phyloP scores from a whole-genome alignment of 2,888 invertebrate species.

The Calameuta idolon region DNA sequence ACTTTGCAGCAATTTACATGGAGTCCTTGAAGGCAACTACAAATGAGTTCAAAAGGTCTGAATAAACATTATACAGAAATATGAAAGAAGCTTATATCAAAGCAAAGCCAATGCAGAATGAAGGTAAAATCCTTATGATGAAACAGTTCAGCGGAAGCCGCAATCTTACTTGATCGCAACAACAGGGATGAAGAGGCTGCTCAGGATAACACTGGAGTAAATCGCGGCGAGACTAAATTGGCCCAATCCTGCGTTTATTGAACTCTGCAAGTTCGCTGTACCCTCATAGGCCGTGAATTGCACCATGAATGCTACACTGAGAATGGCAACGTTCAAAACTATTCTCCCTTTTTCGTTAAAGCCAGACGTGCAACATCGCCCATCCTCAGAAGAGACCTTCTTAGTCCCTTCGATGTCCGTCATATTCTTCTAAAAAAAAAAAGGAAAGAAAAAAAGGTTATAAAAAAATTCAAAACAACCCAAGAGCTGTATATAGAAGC shows the following conservation, averaged over 20 bases:
- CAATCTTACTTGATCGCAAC: conserved; percentile 68
- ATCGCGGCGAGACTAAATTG: conserved; percentile 70
- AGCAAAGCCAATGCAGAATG: background rate
- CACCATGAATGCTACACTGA: conserved; percentile 73
- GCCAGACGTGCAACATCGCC: background rate
- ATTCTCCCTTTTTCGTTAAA: background rate
- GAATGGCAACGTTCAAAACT: background rate
- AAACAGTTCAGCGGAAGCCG: background rate
- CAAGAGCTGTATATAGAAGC: background rate
- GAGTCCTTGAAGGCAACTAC: background rate
- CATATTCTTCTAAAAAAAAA: background rate
- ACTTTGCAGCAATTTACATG: background rate
- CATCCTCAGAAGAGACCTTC: background rate
- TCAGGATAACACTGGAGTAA: conserved; percentile 69
- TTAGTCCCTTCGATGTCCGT: background rate
- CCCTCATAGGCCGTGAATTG: conserved; percentile 77
- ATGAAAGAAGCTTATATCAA: background rate
- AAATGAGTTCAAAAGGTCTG: background rate
- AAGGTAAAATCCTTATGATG: background rate
- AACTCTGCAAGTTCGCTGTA: conserved; percentile 70
- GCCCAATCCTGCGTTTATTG: conserved; percentile 70
- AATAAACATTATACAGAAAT: background rate
- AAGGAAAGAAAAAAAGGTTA: too few relatives aligned
- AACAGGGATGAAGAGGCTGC: conserved; percentile 69
- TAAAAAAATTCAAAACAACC: background rate